These are phyloP conservation scores for Stenopsyche tienmushanensis DNA, from an alignment of 1,140 invertebrate species.

Conservation along the genomic window DNA sequence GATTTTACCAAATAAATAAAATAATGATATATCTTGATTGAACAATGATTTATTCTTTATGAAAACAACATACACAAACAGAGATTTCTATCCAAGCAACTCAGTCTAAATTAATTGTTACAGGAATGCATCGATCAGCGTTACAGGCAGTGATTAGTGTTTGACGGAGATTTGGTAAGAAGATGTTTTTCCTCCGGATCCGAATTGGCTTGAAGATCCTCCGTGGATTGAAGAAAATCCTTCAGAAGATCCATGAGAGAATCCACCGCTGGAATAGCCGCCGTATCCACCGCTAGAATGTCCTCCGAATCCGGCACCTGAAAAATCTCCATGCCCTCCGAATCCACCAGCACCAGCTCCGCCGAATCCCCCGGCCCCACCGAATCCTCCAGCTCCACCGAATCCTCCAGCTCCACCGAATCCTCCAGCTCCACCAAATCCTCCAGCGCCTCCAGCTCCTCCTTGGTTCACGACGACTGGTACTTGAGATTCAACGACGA, in stretches of 20 bases:
- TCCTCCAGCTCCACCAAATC: slow-evolving; percentile 23
- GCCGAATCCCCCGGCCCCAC: slow-evolving; percentile 36
- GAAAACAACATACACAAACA: too few species aligned
- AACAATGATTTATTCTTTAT: too few species aligned
- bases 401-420: slow-evolving; percentile 32
- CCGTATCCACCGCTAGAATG: not conserved
- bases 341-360: slow-evolving; percentile 2
- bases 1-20: too few species aligned
- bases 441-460: slow-evolving; percentile 35
- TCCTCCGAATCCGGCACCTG: too few species aligned
- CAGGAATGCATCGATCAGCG: not conserved
- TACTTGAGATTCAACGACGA: slow-evolving; percentile 35
- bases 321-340: too few species aligned
- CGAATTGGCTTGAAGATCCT: slow-evolving; percentile 12
- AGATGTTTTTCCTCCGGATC: not conserved
- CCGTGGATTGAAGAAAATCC: slow-evolving; percentile 14
- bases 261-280: slow-evolving; percentile 1
- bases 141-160: not conserved
- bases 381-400: slow-evolving; percentile 30
- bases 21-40: too few species aligned
- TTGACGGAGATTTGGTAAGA: slow-evolving; percentile 1
- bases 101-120: not conserved
- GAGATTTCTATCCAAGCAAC: too few species aligned
- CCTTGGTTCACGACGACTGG: slow-evolving; percentile 44
- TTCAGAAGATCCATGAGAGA: slow-evolving; percentile 19